Base-by-base conservation (phyloP, 1,140 invertebrate genomes). In the Drosophila oshimai region DNA sequence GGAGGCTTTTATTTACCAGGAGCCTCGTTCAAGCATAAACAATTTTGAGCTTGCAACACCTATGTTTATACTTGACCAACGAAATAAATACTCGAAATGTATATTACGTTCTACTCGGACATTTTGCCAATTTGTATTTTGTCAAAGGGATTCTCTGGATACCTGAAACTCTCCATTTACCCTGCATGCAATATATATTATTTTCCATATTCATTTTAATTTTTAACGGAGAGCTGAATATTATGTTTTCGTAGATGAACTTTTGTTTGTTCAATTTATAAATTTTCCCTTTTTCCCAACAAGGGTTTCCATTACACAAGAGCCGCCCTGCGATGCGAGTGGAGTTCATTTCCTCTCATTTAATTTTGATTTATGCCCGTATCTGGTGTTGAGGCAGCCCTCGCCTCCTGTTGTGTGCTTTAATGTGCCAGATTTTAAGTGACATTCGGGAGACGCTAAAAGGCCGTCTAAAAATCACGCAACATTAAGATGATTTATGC, bases 401-500 rank as follows among this genome's bases (percentile, higher is more conserved):
- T 54, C 42, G 17, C 34, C 39, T 49, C 46, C 45, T 41, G 29
- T 49, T 68, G 76, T 51, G 45, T 71, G 73, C 62, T 79, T 84
- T 86, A 84, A 84, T 86, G 80, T 84, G 80, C 54, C 67, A 84
- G 60, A 86, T 75, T 87, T 84, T 84, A 84, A 84, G 81, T 84
- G 80, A 84, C 80, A 86, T 71, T 86, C 81, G 74, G 71, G 75
- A 72, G 75, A 83, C 71, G 72, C 72, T 84, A 84, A 84, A 84
- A 87, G 80, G 80, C 72, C 80, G 71, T 87, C 80, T 80, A 80
- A 84, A 84, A 86, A 84, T 84, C 80, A 84, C 80, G 80, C 81
- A 84, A 84, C 81, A 80, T 86, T 73, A 86, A 84, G 74, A 84
- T 84, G 80, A 84, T 84, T 84, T 84, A 84, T 84, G 80, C 81